Evolutionary conservation across 2,888 invertebrate genomes (phyloP), one percentile per base, ranked within the genome.

Genomic region (Acleris cristana): DNA sequence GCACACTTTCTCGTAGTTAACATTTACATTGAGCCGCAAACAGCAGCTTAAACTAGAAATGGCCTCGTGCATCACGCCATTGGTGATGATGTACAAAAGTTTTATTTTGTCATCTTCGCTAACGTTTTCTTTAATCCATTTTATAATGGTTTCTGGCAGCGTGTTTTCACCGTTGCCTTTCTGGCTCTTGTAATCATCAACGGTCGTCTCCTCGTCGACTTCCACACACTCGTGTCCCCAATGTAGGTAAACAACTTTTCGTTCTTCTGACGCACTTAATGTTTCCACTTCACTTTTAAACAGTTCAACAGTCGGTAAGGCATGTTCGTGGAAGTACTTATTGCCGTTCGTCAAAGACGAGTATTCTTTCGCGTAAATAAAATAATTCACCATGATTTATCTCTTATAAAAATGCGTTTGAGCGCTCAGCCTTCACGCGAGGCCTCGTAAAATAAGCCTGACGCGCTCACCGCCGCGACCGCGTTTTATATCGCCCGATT

Each of bases 81-180:
- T 78, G 3, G 82, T 82, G n/a, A 81, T 71, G 7, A 81, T 78
- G 53, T 80, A 80, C 19, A 81, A 40, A 51, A 80, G 72, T 23
- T 75, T 74, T 18, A 81, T 79, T 69, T 73, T 72, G 53, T 26
- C 23, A 63, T 21, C 6, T 1, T 71, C 65, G 61, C 66, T 49
- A 45, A 62, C 23, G 18, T 73, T 65, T 5, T 55, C 8, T 69
- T 71, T 54, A 16, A 76, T 68, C 67, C 68, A 70, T 4, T 65
- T 0, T 10, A 77, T 74, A 57, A 79, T 76, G 0, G 59, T 58
- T 40, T 66, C 64, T 0, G 76, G 77, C 1, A 40, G 3, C 45
- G 77, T 76, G 21, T 56, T 63, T 23, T 30, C 26, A 14, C 34
- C 8, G 16, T 48, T 44, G 53, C 64, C 30, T 18, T 26, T 1